These are phyloP conservation scores for Drosophila barbarae DNA, from an alignment of 2,888 invertebrate genomes.

Conservation along the genomic window DNA sequence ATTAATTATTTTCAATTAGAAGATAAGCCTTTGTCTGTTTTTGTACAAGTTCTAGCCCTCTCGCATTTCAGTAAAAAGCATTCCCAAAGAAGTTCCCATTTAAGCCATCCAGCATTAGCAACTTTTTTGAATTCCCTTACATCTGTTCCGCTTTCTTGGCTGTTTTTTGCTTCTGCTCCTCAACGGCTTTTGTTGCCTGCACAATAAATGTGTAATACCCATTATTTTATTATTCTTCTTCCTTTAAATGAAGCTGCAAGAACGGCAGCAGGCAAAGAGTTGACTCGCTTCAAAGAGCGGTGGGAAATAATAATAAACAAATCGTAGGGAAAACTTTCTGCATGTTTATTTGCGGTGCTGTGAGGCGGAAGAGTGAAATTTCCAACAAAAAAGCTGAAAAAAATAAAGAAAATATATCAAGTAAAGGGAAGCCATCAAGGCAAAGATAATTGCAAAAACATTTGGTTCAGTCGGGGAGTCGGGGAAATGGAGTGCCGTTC, in stretches of 20 bases:
- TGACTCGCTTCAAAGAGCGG: conserved; percentile 56
- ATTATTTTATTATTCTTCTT: conserved; percentile 39
- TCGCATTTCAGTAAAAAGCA: conserved; percentile 9
- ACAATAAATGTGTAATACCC: conserved; percentile 33
- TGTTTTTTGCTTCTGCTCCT: conserved; percentile 6
- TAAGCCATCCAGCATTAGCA: conserved; percentile 9
- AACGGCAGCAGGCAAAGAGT: conserved; percentile 16
- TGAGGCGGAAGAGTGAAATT: conserved; percentile 21
- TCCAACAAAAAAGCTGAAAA: conserved; percentile 4
- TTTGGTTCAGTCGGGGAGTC: conserved; percentile 1
- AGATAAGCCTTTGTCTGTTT: conserved; percentile 21
- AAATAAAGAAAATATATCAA: neutral
- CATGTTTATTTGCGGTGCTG: conserved; percentile 34
- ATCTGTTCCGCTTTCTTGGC: conserved; percentile 20
- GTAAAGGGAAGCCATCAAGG: conserved; percentile 15
- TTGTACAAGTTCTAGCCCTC: neutral
- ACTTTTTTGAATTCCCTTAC: conserved; percentile 23
- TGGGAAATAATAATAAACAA: conserved; percentile 65
- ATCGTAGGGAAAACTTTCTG: conserved; percentile 49
- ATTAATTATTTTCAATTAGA: conserved; percentile 26
- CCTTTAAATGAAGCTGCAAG: conserved; percentile 31
- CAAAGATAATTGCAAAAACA: conserved; percentile 53
- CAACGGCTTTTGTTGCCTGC: neutral
- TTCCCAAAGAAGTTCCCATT: conserved; percentile 13
- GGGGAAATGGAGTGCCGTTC: neutral